phyloP scores from a whole-genome alignment of 2,797 vertebrate species.

The Mormyrus hasselquistii region DNA sequence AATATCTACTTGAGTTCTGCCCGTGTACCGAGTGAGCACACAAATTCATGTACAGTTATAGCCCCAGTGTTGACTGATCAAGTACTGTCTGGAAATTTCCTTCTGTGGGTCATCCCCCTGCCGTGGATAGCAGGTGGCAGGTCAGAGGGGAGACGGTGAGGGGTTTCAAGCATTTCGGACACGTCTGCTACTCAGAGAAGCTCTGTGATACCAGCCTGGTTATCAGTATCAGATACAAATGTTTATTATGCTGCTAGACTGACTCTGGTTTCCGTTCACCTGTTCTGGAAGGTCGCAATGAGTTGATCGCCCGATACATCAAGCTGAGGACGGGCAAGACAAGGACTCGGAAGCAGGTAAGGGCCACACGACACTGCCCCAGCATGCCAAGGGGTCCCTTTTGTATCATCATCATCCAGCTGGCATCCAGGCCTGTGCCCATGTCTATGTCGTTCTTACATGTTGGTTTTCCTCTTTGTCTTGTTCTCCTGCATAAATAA shows the following conservation, averaged over 20 bases:
- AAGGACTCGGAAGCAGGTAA: conserved; percentile 98
- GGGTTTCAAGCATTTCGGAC: not conserved
- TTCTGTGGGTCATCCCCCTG: not conserved
- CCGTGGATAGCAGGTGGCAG: not conserved
- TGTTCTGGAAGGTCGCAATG: conserved; percentile 84
- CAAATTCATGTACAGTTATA: not conserved
- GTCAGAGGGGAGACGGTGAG: not conserved
- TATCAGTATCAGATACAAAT: not conserved
- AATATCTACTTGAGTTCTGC: not conserved
- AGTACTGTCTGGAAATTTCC: not conserved
- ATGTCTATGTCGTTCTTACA: conserved; percentile 29
- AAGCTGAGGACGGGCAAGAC: conserved; percentile 98
- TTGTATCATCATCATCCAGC: not conserved
- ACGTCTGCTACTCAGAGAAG: not conserved
- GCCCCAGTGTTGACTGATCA: not conserved
- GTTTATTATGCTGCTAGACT: not conserved
- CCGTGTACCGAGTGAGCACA: not conserved
- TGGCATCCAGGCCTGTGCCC: not conserved
- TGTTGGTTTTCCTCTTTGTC: conserved; percentile 32
- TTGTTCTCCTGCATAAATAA: conserved; percentile 53
- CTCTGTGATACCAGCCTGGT: not conserved
- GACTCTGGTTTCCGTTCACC: not conserved
- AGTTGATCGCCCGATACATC: conserved; percentile 99
- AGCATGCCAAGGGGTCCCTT: not conserved
- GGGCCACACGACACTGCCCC: conserved; percentile 39